Percentiles rank a stretch among this genome's conserved stretches.
phyloP scores from a whole-genome alignment of 2,113 vertebrate genomes.

The Pimephales promelas region DNA sequence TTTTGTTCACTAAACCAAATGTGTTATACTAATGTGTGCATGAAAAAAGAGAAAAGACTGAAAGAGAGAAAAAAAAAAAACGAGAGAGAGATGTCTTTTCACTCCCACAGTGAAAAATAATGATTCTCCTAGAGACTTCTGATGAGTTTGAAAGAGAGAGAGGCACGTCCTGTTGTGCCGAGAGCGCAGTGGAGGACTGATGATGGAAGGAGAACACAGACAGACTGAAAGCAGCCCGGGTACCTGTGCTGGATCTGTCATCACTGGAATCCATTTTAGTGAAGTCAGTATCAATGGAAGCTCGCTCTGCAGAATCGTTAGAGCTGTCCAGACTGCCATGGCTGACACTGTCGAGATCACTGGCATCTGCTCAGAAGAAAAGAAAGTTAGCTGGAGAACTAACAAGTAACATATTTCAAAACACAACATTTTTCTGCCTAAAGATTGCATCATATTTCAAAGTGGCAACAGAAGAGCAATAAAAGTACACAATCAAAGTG shows the following conservation, averaged over 20 bases:
- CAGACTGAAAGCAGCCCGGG: constrained; percentile 45
- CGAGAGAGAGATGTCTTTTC: not conserved
- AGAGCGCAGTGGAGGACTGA: constrained; percentile 44
- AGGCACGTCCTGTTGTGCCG: constrained; percentile 25
- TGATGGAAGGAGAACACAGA: constrained; percentile 36
- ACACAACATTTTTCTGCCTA: constrained; percentile 16
- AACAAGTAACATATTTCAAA: constrained; percentile 13
- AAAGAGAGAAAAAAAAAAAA: not conserved
- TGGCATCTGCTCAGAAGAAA: constrained; percentile 76
- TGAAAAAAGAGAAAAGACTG: not conserved
- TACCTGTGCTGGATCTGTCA: constrained; percentile 86
- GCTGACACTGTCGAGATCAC: constrained; percentile 86
- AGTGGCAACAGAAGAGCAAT: not conserved
- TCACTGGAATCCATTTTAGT: constrained; percentile 84
- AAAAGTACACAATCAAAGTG: not conserved
- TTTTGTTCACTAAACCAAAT: constrained; percentile 3
- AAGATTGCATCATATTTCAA: constrained; percentile 1
- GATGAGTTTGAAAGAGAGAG: constrained; percentile 61
- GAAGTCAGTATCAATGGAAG: constrained; percentile 81
- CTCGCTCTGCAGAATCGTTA: constrained; percentile 81
- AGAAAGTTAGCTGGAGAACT: not conserved
- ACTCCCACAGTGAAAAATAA: constrained; percentile 39
- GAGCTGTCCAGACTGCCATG: constrained; percentile 86
- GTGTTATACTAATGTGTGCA: constrained; percentile 29
- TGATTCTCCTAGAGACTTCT: constrained; percentile 38